Conservation (phyloP, 2,797 vertebrate species). For the Paramormyrops hopkinsi region DNA sequence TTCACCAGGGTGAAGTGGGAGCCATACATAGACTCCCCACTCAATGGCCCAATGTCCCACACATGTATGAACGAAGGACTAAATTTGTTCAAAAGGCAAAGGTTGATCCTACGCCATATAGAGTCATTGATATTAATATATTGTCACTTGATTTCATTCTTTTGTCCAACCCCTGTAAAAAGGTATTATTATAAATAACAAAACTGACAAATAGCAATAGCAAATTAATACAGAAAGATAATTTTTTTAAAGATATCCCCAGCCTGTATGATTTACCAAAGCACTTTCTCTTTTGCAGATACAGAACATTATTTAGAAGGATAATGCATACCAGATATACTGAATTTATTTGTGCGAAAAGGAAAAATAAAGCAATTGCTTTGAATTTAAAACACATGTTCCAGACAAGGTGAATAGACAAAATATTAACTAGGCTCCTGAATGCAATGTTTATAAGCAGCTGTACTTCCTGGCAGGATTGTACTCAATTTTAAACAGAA, state of each 20-base stretch:
- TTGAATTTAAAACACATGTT: neutral
- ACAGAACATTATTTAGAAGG: neutral
- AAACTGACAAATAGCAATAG: neutral
- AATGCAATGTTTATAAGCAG: neutral
- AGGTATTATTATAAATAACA: neutral
- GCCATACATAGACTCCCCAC: neutral
- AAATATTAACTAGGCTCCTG: neutral
- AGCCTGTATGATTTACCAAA: neutral
- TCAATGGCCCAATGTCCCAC: neutral
- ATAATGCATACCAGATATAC: neutral
- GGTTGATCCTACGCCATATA: neutral
- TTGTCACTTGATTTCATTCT: neutral
- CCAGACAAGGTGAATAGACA: neutral
- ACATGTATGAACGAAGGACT: neutral
- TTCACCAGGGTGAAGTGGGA: neutral
- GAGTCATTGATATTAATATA: neutral
- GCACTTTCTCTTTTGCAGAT: neutral
- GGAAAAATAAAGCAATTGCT: neutral
- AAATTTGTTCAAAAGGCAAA: neutral
- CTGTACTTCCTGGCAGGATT: neutral
- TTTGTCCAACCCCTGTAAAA: neutral
- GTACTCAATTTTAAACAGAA: neutral
- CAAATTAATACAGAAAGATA: neutral
- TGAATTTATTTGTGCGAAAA: neutral
- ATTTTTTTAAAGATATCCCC: neutral